Percentiles rank a stretch among this genome's conserved stretches.
phyloP scores from a whole-genome alignment of 2,797 vertebrate genomes.

The Enteromius thamalakanensis region DNA sequence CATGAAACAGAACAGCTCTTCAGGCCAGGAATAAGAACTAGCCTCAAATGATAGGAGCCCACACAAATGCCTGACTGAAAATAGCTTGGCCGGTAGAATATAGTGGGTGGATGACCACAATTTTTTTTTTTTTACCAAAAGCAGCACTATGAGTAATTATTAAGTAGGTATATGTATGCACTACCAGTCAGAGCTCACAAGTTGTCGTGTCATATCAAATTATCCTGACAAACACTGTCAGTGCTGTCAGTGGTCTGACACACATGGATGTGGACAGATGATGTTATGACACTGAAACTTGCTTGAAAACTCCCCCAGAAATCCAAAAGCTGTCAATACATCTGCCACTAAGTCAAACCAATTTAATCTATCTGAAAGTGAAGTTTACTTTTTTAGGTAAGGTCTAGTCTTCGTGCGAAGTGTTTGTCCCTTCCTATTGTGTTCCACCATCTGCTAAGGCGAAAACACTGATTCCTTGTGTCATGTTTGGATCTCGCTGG shows the following conservation, averaged over 20 bases:
- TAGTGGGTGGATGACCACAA: constrained; percentile 13
- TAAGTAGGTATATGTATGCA: not conserved
- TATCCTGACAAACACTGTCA: constrained; percentile 1
- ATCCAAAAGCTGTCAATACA: not conserved
- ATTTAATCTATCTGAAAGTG: not conserved
- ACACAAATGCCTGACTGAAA: constrained; percentile 61
- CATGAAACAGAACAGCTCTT: constrained; percentile 65
- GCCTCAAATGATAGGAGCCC: constrained; percentile 57
- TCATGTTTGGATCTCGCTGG: constrained; percentile 17
- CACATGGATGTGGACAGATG: constrained; percentile 22
- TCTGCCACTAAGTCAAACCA: constrained; percentile 8
- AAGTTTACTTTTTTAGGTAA: not conserved
- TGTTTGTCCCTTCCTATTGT: constrained; percentile 8
- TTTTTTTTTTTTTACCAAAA: not conserved
- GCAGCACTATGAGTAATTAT: not conserved
- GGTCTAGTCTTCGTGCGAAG: not conserved
- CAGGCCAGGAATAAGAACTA: constrained; percentile 36
- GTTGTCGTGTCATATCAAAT: not conserved
- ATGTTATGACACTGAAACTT: not conserved
- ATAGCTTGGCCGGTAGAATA: constrained; percentile 49
- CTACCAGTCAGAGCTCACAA: not conserved
- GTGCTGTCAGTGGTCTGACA: not conserved
- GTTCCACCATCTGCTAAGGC: not conserved
- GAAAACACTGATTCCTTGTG: constrained; percentile 18
- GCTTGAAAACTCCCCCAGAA: not conserved